These are phyloP conservation scores for Leucophenga varia DNA, from an alignment of 1,140 invertebrate genomes.

Conservation along the genomic window DNA sequence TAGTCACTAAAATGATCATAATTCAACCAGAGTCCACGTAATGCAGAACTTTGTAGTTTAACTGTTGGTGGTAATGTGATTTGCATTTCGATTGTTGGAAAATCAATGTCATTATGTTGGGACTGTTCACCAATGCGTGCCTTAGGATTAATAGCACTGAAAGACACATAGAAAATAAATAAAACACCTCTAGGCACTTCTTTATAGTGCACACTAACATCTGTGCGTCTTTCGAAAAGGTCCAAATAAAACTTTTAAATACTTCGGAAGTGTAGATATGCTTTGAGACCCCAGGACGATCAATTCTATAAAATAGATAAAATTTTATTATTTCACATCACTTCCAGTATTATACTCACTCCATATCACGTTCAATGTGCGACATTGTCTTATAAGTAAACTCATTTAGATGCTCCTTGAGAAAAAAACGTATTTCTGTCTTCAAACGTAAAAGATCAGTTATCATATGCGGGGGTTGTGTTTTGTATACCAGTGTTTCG, in stretches of 20 bases:
- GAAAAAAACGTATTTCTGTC: conserved; percentile 41
- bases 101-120: conserved; percentile 59
- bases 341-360: conserved; percentile 22
- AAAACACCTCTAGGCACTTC: background rate
- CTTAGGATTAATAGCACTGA: conserved; percentile 42
- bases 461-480: conserved; percentile 23
- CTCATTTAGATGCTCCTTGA: conserved; percentile 48
- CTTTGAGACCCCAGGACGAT: conserved; percentile 45
- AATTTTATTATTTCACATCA: background rate
- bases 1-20: conserved; percentile 64
- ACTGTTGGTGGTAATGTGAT: conserved; percentile 62
- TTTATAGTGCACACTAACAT: conserved; percentile 29
- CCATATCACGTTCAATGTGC: conserved; percentile 54
- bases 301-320: conserved; percentile 28
- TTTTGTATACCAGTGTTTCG: conserved; percentile 32
- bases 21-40: conserved; percentile 63
- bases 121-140: conserved; percentile 43
- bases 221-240: conserved; percentile 51
- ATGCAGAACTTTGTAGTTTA: conserved; percentile 60
- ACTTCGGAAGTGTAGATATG: conserved; percentile 47
- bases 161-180: background rate
- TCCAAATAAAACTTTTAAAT: conserved; percentile 53
- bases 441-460: conserved; percentile 39
- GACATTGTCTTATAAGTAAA: conserved; percentile 55
- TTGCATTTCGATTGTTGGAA: conserved; percentile 61